Conservation (phyloP, 1,140 invertebrate genomes). For the Drosophila prosaltans region DNA sequence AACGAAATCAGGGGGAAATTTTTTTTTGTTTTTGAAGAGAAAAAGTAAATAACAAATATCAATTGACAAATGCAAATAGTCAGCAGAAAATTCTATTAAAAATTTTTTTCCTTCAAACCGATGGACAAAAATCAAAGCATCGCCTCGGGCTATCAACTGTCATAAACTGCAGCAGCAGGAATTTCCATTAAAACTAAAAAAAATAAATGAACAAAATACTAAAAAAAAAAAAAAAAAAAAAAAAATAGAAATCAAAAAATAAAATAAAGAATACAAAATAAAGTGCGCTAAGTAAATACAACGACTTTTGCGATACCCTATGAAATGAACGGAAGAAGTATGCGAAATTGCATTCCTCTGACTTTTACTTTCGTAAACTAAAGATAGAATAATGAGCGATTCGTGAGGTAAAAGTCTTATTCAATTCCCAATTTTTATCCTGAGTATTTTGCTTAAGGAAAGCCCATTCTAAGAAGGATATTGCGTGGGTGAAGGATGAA, state of each 20-base stretch:
- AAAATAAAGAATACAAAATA: conserved; percentile 12
- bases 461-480: too few relatives aligned
- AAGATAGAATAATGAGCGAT: too few relatives aligned
- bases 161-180: conserved; percentile 35
- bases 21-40: background rate
- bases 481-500: too few relatives aligned
- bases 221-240: background rate
- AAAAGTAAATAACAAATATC: conserved; percentile 41
- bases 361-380: too few relatives aligned
- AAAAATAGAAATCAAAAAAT: conserved; percentile 5
- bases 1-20: conserved; percentile 6
- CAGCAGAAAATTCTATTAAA: conserved; percentile 49
- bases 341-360: too few relatives aligned
- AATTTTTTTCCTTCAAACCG: conserved; percentile 25
- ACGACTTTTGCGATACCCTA: background rate
- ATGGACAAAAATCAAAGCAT: conserved; percentile 42
- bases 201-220: conserved; percentile 3
- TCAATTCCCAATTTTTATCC: too few relatives aligned
- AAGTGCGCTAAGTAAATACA: too few relatives aligned
- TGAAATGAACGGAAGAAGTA: too few relatives aligned
- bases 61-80: conserved; percentile 48
- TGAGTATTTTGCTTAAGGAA: too few relatives aligned
- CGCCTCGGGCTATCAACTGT: conserved; percentile 40
- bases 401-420: too few relatives aligned
- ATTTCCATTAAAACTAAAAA: conserved; percentile 11